These are phyloP conservation scores for Platalea minor DNA, from an alignment of 2,797 vertebrate species.

Conservation along the genomic window DNA sequence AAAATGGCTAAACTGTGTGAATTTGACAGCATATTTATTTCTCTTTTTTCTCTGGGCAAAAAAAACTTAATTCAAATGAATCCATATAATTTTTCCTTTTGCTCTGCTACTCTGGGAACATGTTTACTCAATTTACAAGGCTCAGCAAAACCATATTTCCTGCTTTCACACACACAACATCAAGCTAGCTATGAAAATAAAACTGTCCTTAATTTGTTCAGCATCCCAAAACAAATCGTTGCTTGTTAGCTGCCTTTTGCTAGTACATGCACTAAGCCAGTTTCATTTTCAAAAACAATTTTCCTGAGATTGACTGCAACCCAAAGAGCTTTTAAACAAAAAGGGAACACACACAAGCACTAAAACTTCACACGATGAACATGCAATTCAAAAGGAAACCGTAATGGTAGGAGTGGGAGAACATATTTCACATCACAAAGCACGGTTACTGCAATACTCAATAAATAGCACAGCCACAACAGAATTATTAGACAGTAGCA, in stretches of 20 bases:
- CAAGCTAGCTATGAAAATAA: background rate
- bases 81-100: background rate
- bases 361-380: background rate
- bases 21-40: background rate
- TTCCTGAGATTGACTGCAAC: background rate
- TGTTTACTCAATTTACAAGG: background rate
- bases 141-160: background rate
- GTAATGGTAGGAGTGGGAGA: conserved; percentile 22
- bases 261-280: background rate
- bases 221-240: background rate
- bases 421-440: conserved; percentile 42
- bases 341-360: background rate
- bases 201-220: background rate
- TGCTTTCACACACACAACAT: background rate
- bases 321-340: background rate
- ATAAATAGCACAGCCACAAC: conserved; percentile 17
- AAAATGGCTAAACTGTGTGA: background rate
- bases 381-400: conserved; percentile 40
- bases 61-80: background rate
- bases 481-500: conserved; percentile 36
- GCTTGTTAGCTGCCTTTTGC: background rate
- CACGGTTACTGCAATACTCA: conserved; percentile 26
- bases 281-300: background rate
- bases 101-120: background rate
- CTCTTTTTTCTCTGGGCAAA: background rate